phyloP scores from a whole-genome alignment of 2,113 vertebrate species.

The Labeo catla region DNA sequence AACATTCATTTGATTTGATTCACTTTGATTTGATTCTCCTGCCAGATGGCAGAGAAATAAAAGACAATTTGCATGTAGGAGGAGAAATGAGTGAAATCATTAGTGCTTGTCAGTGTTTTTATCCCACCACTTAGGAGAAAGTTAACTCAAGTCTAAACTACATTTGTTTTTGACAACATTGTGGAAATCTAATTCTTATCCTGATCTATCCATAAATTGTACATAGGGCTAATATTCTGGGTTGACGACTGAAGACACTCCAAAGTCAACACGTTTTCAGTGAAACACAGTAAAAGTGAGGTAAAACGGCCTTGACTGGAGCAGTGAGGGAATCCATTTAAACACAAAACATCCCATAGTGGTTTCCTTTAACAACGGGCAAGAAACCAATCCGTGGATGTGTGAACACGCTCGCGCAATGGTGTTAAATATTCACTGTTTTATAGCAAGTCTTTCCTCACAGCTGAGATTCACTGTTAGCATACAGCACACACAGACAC shows the following conservation, averaged over 20 bases:
- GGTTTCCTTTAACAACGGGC: slow-evolving; percentile 25
- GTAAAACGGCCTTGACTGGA: neutral
- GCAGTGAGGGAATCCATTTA: slow-evolving; percentile 27
- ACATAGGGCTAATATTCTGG: neutral
- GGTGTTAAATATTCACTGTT: slow-evolving; percentile 34
- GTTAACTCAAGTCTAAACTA: no score
- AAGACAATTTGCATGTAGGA: neutral
- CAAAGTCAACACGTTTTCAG: neutral
- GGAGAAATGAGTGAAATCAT: neutral
- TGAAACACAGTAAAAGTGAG: neutral
- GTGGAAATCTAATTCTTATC: neutral
- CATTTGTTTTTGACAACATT: neutral
- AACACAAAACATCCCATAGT: neutral
- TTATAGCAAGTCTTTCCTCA: slow-evolving; percentile 31
- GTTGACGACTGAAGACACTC: neutral
- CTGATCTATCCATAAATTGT: no score
- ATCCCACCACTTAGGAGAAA: neutral
- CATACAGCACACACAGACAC: neutral
- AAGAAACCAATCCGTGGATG: slow-evolving; percentile 22
- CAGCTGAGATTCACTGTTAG: slow-evolving; percentile 16
- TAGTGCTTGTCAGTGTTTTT: neutral
- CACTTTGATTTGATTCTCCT: neutral
- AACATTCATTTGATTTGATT: slow-evolving; percentile 22
- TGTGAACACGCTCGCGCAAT: neutral
- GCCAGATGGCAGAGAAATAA: neutral